Base-by-base conservation (phyloP, 2,797 vertebrate genomes). In the Danio tinwini region DNA sequence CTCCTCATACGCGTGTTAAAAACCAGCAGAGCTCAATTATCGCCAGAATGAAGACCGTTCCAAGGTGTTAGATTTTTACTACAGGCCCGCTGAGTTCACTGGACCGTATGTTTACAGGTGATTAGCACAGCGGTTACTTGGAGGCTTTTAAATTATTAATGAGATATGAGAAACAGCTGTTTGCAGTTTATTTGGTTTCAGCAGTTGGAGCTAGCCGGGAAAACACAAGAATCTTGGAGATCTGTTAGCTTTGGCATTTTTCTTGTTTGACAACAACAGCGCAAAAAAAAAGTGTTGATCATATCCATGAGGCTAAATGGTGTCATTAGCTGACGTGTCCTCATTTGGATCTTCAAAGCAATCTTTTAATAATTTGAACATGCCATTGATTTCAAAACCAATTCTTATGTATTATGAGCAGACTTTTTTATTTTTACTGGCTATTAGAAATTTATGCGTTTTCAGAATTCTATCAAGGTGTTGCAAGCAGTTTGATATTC, bases 121-220 rank as follows among this genome's bases (percentile, higher is more conserved):
- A 70, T 83, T 82, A 75, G 45, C 21, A 63, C 64, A 80, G 71
- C 59, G 37, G 74, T 85, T 68, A 81, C 45, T 40, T 40, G 45
- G 47, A 71, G 11, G 58, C 52, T 21, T 74, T 80, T 71, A 71
- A 81, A 81, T 75, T 7, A 78, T 71, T 67, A 81, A 76, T 77
- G 63, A 77, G 67, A 82, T 68, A 68, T 68, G 61, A 75, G 65
- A 84, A 78, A 61, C 85, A 84, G 65, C 70, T 86, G 80, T 40
- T 62, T 40, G 69, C 63, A 77, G 50, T 82, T 86, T 78, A 74
- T 63, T 44, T 82, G 37, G 17, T 67, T 62, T 77, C 73, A 19
- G 16, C 73, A 64, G 40, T 12, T 74, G 64, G 40, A 77, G n/a
- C 37, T 8, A 29, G 44, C 37, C 19, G 11, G 52, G 21, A 58